Conservation (phyloP, 2,113 vertebrate genomes). For the Pelodiscus sinensis region DNA sequence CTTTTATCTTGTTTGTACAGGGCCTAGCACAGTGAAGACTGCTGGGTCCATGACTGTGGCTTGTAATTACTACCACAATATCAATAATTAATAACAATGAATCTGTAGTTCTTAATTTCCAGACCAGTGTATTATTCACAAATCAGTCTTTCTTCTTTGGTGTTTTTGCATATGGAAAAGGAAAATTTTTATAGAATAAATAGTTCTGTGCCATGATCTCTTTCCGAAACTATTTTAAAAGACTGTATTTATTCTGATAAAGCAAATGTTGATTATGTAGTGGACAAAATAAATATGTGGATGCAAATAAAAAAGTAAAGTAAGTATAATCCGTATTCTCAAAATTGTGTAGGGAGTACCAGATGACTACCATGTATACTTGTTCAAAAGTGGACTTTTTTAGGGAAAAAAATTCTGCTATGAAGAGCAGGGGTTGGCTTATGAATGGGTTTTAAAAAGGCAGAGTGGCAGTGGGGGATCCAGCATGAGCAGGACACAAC, state of each 20-base stretch:
- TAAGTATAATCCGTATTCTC: background rate
- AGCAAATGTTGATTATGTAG: background rate
- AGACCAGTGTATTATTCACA: background rate
- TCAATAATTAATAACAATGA: background rate
- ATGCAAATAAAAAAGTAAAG: background rate
- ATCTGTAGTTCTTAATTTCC: background rate
- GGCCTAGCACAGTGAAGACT: background rate
- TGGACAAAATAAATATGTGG: rapidly evolving
- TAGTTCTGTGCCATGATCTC: background rate
- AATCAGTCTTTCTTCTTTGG: background rate
- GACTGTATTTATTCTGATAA: background rate
- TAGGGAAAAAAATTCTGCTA: too few relatives aligned
- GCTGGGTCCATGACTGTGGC: background rate
- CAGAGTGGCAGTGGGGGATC: too few relatives aligned
- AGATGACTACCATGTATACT: too few relatives aligned
- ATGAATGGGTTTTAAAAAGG: too few relatives aligned
- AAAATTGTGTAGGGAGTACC: background rate
- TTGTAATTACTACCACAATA: background rate
- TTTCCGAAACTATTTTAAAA: background rate
- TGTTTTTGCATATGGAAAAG: background rate
- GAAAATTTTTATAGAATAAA: rapidly evolving
- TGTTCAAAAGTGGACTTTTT: too few relatives aligned
- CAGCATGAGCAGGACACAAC: too few relatives aligned
- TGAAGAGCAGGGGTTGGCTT: too few relatives aligned
- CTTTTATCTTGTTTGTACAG: background rate